phyloP scores from a whole-genome alignment of 2,113 vertebrate species.

The Datnioides undecimradiatus region DNA sequence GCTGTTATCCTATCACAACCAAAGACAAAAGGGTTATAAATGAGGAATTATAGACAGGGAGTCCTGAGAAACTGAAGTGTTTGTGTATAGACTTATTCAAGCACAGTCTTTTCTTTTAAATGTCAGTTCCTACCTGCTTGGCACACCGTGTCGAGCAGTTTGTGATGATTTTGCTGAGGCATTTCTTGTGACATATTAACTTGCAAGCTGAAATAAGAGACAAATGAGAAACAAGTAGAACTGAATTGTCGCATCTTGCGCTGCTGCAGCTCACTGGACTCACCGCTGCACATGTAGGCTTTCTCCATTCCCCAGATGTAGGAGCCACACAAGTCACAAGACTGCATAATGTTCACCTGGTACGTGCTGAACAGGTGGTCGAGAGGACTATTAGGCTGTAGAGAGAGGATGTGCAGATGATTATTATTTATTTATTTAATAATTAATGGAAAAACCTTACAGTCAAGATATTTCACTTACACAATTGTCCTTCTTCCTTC shows the following conservation, averaged over 20 bases:
- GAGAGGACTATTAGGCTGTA: conserved; percentile 87
- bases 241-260: neutral
- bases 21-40: conserved; percentile 2
- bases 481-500: conserved; percentile 87
- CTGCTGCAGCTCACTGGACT: conserved; percentile 62
- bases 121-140: conserved; percentile 83
- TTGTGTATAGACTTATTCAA: neutral
- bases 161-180: conserved; percentile 89
- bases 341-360: conserved; percentile 96
- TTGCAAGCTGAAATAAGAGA: conserved; percentile 88
- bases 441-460: neutral
- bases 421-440: no score
- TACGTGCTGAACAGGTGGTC: conserved; percentile 93
- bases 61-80: neutral
- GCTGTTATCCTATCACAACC: conserved; percentile 71
- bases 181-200: conserved; percentile 96
- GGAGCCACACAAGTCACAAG: conserved; percentile 93
- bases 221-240: neutral
- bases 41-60: neutral
- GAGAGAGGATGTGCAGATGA: neutral
- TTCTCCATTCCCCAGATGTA: conserved; percentile 99
- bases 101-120: neutral
- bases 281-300: conserved; percentile 94
- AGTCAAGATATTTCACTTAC: conserved; percentile 81
- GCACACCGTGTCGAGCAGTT: conserved; percentile 84